Conservation (phyloP, 2,888 invertebrate species). For the Oconnorella tubifera region DNA sequence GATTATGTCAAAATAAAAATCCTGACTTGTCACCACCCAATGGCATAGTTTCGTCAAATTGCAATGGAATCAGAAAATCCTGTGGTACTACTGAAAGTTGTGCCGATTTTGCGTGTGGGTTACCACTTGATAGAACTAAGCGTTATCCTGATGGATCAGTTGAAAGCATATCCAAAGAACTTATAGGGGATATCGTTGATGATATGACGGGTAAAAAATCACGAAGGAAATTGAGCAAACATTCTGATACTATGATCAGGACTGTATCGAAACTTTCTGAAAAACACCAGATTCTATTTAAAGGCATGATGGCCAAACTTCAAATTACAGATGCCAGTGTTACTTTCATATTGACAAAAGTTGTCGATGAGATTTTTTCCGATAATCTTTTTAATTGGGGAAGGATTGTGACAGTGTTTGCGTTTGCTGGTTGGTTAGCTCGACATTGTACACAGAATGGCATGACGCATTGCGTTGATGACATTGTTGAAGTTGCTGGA, state of each 20-base stretch:
- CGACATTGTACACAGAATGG: conserved; percentile 9
- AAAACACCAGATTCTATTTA: neutral
- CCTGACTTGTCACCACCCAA: too few species aligned
- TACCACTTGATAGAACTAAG: too few species aligned
- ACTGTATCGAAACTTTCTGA: neutral
- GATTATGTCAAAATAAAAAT: too few species aligned
- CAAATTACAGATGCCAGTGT: neutral
- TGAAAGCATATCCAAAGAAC: too few species aligned
- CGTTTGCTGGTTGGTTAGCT: conserved; percentile 38
- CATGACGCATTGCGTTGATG: conserved; percentile 3
- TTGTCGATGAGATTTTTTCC: conserved; percentile 47
- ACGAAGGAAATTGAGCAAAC: neutral
- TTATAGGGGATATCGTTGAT: too few species aligned
- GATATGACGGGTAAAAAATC: too few species aligned
- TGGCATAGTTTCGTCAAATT: too few species aligned
- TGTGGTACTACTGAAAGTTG: too few species aligned
- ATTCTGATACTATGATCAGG: neutral
- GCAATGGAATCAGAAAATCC: too few species aligned
- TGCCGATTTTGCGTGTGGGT: too few species aligned
- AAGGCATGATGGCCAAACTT: neutral
- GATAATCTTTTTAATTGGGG: conserved; percentile 53
- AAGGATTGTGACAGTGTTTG: conserved; percentile 49
- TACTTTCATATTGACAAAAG: neutral
- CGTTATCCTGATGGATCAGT: too few species aligned
- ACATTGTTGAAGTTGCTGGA: conserved; percentile 5